Percentiles rank a stretch among this genome's conserved stretches.
Evolutionary conservation across 2,113 vertebrate species (phyloP).

Genomic region (Aviceda subcristata): DNA sequence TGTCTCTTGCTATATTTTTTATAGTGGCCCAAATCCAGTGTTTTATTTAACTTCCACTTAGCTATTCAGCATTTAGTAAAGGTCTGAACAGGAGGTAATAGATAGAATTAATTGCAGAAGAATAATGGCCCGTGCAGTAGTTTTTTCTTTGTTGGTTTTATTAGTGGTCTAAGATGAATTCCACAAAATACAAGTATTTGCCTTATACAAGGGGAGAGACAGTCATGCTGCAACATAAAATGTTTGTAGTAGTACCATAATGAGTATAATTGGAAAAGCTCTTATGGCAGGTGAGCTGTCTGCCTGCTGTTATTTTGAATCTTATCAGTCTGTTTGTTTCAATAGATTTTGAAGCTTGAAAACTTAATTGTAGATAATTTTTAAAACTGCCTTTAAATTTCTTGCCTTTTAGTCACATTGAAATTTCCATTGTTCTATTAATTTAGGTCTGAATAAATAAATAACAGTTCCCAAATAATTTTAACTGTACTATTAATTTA

Average conservation of each 20-base stretch:
- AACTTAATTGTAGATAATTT: background rate
- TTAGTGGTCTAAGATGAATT: background rate
- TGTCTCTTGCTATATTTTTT: background rate
- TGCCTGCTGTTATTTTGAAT: background rate
- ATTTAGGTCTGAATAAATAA: conserved; percentile 22
- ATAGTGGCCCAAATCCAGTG: background rate
- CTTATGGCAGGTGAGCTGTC: background rate
- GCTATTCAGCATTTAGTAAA: background rate
- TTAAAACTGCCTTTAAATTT: background rate
- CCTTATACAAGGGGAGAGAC: background rate
- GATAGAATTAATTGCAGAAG: background rate
- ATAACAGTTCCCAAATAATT: background rate
- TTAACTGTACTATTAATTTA: background rate
- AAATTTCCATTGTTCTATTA: background rate
- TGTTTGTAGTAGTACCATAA: background rate
- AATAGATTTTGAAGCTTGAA: background rate
- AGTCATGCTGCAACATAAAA: background rate
- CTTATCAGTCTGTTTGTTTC: background rate
- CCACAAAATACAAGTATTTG: background rate
- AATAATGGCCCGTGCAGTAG: background rate
- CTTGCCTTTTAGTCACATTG: background rate
- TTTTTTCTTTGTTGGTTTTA: background rate
- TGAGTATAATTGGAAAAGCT: background rate
- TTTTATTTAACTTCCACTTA: background rate
- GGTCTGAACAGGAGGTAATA: background rate